phyloP scores from a whole-genome alignment of 2,113 vertebrate species.

The Neodontobutis hainanensis region DNA sequence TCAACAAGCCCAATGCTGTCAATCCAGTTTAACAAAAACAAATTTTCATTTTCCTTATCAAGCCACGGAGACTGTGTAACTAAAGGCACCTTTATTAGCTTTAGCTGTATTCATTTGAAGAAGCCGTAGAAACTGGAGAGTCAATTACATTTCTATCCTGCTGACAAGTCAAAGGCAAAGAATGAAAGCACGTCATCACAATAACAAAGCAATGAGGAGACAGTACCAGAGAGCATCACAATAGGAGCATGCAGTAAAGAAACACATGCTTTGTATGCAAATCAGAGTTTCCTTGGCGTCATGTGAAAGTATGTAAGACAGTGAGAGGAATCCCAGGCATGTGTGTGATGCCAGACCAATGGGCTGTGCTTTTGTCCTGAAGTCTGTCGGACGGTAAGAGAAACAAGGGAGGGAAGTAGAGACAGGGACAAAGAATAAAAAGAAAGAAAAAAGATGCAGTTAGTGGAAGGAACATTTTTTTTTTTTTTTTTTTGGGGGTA shows the following conservation, averaged over 20 bases:
- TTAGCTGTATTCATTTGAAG: constrained; percentile 1
- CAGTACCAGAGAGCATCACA: constrained; percentile 36
- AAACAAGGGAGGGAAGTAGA: constrained; percentile 21
- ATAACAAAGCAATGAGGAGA: constrained; percentile 52
- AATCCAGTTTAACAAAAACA: no score
- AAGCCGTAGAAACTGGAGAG: background rate
- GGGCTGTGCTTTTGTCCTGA: constrained; percentile 61
- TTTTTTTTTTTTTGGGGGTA: no score
- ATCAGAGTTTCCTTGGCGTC: constrained; percentile 61
- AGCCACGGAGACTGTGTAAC: no score
- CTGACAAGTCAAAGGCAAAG: constrained; percentile 32
- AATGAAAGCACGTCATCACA: constrained; percentile 36
- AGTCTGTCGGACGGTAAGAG: constrained; percentile 34
- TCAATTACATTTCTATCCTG: constrained; percentile 35
- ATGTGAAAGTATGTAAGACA: constrained; percentile 67
- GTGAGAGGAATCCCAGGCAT: constrained; percentile 68
- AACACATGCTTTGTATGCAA: constrained; percentile 56
- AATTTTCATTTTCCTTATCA: no score
- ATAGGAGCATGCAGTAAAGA: constrained; percentile 54
- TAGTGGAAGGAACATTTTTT: constrained; percentile 21
- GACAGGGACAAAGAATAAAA: constrained; percentile 35
- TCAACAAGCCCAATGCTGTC: no score
- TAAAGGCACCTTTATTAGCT: no score
- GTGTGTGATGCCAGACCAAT: constrained; percentile 60
- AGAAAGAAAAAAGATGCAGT: constrained; percentile 28